Evolutionary conservation across 2,113 vertebrate species (phyloP).

Genomic region (Eublepharis macularius): DNA sequence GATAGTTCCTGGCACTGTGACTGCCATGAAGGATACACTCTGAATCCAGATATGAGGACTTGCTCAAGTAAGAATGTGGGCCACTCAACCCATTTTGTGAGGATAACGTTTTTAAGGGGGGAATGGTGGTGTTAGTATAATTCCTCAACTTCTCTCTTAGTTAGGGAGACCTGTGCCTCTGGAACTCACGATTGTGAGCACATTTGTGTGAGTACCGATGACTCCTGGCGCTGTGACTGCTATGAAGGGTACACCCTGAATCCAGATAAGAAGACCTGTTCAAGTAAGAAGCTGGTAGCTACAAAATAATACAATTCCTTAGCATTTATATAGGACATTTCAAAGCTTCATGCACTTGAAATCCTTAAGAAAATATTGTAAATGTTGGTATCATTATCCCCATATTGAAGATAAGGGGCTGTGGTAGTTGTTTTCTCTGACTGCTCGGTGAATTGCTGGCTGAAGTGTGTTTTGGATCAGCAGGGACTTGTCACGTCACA

Average conservation of each 20-base stretch:
- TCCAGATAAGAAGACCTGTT: slow-evolving; percentile 83
- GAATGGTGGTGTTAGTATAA: too few relatives aligned
- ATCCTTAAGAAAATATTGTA: too few relatives aligned
- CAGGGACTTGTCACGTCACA: too few relatives aligned
- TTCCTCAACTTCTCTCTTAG: slow-evolving; percentile 56
- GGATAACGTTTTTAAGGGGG: too few relatives aligned
- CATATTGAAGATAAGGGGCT: too few relatives aligned
- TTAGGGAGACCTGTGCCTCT: slow-evolving; percentile 70
- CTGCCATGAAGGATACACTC: slow-evolving; percentile 81
- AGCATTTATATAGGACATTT: too few relatives aligned
- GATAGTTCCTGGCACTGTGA: slow-evolving; percentile 78
- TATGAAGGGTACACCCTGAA: slow-evolving; percentile 83
- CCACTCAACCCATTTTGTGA: too few relatives aligned
- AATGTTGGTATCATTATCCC: too few relatives aligned
- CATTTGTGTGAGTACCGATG: slow-evolving; percentile 77
- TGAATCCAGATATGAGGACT: slow-evolving; percentile 84
- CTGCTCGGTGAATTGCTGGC: too few relatives aligned
- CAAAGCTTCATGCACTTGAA: too few relatives aligned
- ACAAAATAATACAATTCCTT: background rate
- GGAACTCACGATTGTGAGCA: slow-evolving; percentile 87
- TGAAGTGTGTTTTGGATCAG: too few relatives aligned
- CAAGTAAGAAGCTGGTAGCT: slow-evolving; percentile 36
- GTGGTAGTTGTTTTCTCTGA: too few relatives aligned
- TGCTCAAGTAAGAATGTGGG: slow-evolving; percentile 83
- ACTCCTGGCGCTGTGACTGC: slow-evolving; percentile 83